Evolutionary conservation across 2,113 vertebrate species (phyloP).

Genomic region (Planiliza haematocheilus): DNA sequence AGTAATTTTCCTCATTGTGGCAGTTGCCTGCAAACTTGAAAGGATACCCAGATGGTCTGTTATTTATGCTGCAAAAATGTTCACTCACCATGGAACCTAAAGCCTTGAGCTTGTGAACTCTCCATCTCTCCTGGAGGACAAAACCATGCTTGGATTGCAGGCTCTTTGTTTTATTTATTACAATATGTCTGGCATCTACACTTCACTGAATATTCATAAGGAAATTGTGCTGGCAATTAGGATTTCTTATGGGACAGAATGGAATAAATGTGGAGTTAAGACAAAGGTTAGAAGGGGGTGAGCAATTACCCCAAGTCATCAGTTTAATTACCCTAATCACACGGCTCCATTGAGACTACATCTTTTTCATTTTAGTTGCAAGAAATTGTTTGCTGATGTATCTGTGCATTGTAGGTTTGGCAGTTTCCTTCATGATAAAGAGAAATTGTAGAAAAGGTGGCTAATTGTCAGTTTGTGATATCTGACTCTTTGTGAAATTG

Average conservation of each 20-base stretch:
- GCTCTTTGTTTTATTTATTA: conserved; percentile 5
- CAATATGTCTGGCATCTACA: background rate
- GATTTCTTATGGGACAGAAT: conserved; percentile 12
- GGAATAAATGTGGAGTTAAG: conserved; percentile 23
- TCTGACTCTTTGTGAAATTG: background rate
- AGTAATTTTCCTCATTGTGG: background rate
- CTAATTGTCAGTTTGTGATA: too few species aligned
- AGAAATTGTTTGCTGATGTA: background rate
- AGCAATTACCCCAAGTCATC: conserved; percentile 4
- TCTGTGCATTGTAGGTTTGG: too few species aligned
- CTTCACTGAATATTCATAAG: conserved; percentile 28
- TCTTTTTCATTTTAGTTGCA: background rate
- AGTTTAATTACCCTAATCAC: conserved; percentile 11
- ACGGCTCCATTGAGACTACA: background rate
- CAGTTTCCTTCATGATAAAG: too few species aligned
- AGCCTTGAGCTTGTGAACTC: conserved; percentile 11
- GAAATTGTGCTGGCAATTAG: conserved; percentile 2
- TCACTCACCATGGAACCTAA: conserved; percentile 4
- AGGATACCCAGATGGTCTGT: background rate
- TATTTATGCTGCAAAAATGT: background rate
- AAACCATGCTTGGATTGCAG: background rate
- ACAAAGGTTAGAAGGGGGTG: conserved; percentile 8
- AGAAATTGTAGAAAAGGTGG: background rate
- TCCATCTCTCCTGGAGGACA: conserved; percentile 25
- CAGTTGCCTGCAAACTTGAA: background rate